Evolutionary conservation across 2,888 invertebrate species (phyloP), one percentile per base, ranked within the genome.

Genomic region (Mythimna lalbum): DNA sequence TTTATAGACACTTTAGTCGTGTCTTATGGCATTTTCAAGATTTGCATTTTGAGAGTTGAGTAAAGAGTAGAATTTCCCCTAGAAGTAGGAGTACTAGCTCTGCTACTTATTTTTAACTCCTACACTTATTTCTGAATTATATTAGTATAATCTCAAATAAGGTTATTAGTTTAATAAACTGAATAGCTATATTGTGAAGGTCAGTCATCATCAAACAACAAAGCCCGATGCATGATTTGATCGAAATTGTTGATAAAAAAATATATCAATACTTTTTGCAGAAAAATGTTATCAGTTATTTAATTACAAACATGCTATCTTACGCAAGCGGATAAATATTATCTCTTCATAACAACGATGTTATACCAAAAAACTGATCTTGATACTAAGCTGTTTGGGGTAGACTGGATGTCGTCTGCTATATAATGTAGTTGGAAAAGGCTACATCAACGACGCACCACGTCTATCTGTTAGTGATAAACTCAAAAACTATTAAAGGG

Each of bases 261-360:
- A 39, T 39, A 19, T 63, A 78, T 76, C 78, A 49, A 17, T 19
- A 2, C 5, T 33, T 60, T 63, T 63, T 31, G 23, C 50, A 47
- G 60, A 63, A 56, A 19, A 0, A 39, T 50, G 0, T 63, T 47
- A 76, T 75, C 64, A 57, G 23, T 49, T 52, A 33, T 61, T 73
- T 59, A 52, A 62, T 43, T 61, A 43, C 7, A 52, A 62, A 43
- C 14, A 19, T 56, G 33, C 12, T 56, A 69, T 61, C 55, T 76
- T 57, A 17, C 55, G 27, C 36, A 21, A 21, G 19, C 49, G n/a
- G 50, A 17, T 39, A 17, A 27, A 31, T 27, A 33, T 50, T 43
- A 47, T 47, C 21, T 27, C 33, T 49, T 57, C 1, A 47, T 62
- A 59, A 39, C n/a, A 57, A 36, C 7, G 36, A 36, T 33, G 1